Percentiles rank a stretch among this genome's conserved stretches.
phyloP scores from a whole-genome alignment of 1,140 invertebrate species.

The Aethina tumida region DNA sequence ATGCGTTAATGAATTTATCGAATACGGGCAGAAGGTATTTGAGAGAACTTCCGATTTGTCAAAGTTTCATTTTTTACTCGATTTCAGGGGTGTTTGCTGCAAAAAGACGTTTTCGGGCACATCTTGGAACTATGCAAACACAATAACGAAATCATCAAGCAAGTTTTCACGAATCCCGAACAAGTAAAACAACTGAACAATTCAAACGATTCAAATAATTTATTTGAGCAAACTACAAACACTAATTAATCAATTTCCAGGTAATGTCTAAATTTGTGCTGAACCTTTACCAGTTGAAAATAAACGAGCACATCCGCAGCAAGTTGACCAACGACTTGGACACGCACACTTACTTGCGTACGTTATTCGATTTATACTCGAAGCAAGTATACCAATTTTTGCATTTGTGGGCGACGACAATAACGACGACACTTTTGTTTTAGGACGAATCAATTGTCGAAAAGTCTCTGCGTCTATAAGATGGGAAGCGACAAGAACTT shows the following conservation, averaged over 20 bases:
- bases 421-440: constrained; percentile 15
- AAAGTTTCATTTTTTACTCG: constrained; percentile 16
- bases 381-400: constrained; percentile 41
- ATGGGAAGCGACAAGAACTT: constrained; percentile 74
- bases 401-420: constrained; percentile 1
- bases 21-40: constrained; percentile 74
- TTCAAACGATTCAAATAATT: too few relatives aligned
- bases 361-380: constrained; percentile 81
- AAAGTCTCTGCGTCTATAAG: constrained; percentile 61
- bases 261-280: constrained; percentile 97
- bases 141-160: constrained; percentile 79
- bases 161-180: constrained; percentile 93
- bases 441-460: constrained; percentile 62
- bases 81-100: constrained; percentile 56
- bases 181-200: too few relatives aligned
- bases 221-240: too few relatives aligned
- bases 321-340: constrained; percentile 71
- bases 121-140: constrained; percentile 83
- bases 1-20: constrained; percentile 94
- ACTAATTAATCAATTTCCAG: too few relatives aligned
- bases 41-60: not conserved
- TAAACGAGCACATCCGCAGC: constrained; percentile 77
- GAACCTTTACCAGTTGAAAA: constrained; percentile 89
- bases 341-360: constrained; percentile 78
- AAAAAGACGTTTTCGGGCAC: constrained; percentile 84